A percentile compares a stretch with the other conserved stretches of the same genome.
phyloP scores from a whole-genome alignment of 2,113 vertebrate genomes.

The Anser cygnoides region DNA sequence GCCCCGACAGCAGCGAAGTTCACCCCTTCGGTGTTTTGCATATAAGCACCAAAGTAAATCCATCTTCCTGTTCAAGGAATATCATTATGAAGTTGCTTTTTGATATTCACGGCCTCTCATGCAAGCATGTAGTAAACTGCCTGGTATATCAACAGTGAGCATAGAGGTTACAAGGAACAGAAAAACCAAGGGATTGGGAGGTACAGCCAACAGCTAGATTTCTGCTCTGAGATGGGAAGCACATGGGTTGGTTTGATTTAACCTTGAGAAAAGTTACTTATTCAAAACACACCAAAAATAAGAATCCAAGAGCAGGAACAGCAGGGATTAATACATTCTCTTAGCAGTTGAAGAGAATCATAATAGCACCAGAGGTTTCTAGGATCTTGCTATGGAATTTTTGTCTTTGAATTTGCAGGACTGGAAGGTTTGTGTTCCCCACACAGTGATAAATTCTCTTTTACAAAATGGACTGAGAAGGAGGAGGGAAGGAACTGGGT shows the following conservation, averaged over 20 bases:
- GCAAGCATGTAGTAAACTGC: background rate
- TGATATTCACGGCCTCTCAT: background rate
- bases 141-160: background rate
- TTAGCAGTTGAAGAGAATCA: background rate
- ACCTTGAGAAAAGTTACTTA: background rate
- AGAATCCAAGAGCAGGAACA: background rate
- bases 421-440: conserved; percentile 5
- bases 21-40: background rate
- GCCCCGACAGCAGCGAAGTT: background rate
- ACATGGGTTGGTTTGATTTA: background rate
- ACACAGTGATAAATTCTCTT: conserved; percentile 39
- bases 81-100: background rate
- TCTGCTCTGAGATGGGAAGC: background rate
- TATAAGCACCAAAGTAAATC: conserved; percentile 33
- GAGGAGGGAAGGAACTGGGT: conserved; percentile 58
- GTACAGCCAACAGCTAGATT: background rate
- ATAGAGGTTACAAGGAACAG: background rate
- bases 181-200: background rate
- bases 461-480: conserved; percentile 52
- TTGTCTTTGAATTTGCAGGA: conserved; percentile 32
- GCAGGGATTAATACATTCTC: conserved; percentile 9
- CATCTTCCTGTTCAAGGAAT: background rate
- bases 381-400: conserved; percentile 8
- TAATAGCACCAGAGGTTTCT: background rate
- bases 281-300: background rate